phyloP scores from a whole-genome alignment of 2,888 invertebrate species.

The Molanna angustata region DNA sequence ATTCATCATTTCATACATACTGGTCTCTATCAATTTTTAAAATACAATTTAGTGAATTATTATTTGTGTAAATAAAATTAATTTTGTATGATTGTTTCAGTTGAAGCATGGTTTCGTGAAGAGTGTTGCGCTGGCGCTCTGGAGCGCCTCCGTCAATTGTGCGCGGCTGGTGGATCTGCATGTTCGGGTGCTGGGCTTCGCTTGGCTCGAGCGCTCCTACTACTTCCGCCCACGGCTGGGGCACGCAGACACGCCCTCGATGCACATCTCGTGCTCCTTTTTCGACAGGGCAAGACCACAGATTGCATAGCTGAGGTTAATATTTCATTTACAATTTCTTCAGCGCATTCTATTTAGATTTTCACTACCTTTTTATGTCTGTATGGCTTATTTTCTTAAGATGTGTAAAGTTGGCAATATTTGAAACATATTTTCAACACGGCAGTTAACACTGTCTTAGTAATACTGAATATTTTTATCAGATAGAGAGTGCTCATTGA shows the following conservation, averaged over 20 bases:
- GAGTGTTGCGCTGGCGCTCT: constrained; percentile 60
- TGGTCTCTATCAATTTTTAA: not conserved
- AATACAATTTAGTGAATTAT: not conserved
- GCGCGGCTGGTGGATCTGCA: constrained; percentile 57
- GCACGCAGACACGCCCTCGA: constrained; percentile 19
- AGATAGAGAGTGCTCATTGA: too few species aligned
- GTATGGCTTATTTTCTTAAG: too few species aligned
- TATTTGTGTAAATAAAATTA: too few species aligned
- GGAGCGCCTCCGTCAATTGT: constrained; percentile 60
- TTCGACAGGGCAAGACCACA: constrained; percentile 14
- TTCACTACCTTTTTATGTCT: too few species aligned
- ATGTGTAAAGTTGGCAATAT: too few species aligned
- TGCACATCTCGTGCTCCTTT: constrained; percentile 22
- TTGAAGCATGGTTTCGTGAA: constrained; percentile 57
- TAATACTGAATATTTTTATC: too few species aligned
- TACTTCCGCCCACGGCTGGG: constrained; percentile 38
- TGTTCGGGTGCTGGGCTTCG: constrained; percentile 61
- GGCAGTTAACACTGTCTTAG: too few species aligned
- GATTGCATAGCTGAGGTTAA: constrained; percentile 28
- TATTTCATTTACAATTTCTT: too few species aligned
- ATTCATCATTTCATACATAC: too few species aligned
- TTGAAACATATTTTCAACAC: too few species aligned
- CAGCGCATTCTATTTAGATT: too few species aligned
- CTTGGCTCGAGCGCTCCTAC: constrained; percentile 56
- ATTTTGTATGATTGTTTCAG: constrained; percentile 37